Conservation (phyloP, 1,140 invertebrate genomes). For the Trichoplusia ni region DNA sequence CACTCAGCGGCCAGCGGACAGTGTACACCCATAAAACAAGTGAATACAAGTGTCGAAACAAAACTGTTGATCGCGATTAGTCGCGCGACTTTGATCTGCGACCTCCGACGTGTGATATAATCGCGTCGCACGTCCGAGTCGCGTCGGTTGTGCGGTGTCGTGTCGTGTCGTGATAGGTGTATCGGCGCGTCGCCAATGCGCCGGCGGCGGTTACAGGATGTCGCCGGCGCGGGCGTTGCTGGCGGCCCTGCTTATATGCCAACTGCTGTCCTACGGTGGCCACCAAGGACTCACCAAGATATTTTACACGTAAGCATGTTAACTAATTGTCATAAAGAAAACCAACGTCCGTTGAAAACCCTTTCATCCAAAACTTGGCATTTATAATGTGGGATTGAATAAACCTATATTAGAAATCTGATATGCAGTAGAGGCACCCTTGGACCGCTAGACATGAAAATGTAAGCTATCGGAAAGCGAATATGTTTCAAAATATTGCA, state of each 20-base stretch:
- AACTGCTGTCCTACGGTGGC: conserved; percentile 77
- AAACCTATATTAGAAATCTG: too few species aligned
- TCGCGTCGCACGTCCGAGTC: conserved; percentile 10
- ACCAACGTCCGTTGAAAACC: too few species aligned
- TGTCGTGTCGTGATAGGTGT: conserved; percentile 65
- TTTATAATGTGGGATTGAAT: too few species aligned
- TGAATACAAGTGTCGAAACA: not conserved
- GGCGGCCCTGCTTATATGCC: conserved; percentile 71
- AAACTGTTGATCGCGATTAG: not conserved
- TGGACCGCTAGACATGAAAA: too few species aligned
- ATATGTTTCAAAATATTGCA: too few species aligned
- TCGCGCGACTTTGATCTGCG: not conserved
- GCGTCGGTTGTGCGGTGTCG: conserved; percentile 13
- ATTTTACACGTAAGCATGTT: conserved; percentile 73
- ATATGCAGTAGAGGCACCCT: too few species aligned
- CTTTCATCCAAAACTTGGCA: too few species aligned
- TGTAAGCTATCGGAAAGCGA: too few species aligned
- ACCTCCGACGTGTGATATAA: not conserved
- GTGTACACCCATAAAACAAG: not conserved
- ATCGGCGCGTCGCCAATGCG: conserved; percentile 71
- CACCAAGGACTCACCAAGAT: conserved; percentile 79
- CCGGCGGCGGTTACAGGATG: conserved; percentile 71
- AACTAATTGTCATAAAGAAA: too few species aligned
- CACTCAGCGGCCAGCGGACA: not conserved
- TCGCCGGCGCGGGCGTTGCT: conserved; percentile 78